phyloP scores from a whole-genome alignment of 2,113 vertebrate species.

The Eulacestoma nigropectus region DNA sequence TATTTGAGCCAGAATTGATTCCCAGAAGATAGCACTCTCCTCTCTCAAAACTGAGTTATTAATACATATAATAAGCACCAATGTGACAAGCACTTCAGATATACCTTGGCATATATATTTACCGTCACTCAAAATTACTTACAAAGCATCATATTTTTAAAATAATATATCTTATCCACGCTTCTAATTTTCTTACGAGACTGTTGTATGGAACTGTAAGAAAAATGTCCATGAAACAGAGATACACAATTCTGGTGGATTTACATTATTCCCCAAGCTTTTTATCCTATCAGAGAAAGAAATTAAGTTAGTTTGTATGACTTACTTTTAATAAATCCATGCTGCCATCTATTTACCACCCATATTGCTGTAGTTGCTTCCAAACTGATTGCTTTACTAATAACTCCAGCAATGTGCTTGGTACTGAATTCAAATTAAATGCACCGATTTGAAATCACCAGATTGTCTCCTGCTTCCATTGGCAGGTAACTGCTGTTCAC shows the following conservation, averaged over 20 bases:
- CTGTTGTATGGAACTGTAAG: not conserved
- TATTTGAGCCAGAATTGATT: not conserved
- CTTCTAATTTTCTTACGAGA: conserved; percentile 21
- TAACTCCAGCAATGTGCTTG: not conserved
- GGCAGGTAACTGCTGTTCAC: not conserved
- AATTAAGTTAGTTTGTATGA: conserved; percentile 32
- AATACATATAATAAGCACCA: not conserved
- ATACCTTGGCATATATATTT: conserved; percentile 5
- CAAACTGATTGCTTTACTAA: not conserved
- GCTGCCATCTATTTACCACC: conserved; percentile 43
- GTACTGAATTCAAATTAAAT: conserved; percentile 1
- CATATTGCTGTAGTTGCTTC: not conserved
- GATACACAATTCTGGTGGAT: conserved; percentile 8
- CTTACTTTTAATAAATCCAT: conserved; percentile 44
- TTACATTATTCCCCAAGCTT: conserved; percentile 38
- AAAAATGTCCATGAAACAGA: not conserved
- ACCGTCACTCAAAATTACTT: not conserved
- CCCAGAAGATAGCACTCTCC: not conserved
- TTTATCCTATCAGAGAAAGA: conserved; percentile 33
- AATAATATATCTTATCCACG: not conserved
- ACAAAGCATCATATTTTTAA: not conserved
- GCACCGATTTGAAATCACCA: not conserved
- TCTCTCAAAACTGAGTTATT: not conserved
- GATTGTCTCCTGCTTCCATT: not conserved
- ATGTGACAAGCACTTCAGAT: not conserved